These are phyloP conservation scores for Epinephelus moara DNA, from an alignment of 2,113 vertebrate species.

Conservation along the genomic window DNA sequence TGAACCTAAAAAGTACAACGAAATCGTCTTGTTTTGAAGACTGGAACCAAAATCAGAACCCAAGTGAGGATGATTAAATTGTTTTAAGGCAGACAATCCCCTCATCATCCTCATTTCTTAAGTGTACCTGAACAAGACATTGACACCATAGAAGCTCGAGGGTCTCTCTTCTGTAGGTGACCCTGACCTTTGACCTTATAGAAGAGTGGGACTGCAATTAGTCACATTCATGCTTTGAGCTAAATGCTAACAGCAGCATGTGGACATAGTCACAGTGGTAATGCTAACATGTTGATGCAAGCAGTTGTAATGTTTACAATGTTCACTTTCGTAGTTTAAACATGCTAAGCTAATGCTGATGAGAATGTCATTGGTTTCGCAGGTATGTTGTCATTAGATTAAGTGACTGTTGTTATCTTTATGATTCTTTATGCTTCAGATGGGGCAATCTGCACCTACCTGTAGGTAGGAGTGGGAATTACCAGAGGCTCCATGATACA, in stretches of 20 bases:
- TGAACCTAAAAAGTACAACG: not conserved
- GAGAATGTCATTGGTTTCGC: not conserved
- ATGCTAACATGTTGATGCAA: not conserved
- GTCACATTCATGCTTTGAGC: not conserved
- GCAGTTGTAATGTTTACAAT: not conserved
- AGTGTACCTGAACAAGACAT: conserved; percentile 22
- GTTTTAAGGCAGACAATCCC: not conserved
- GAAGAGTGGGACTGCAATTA: not conserved
- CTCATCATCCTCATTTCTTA: conserved; percentile 23
- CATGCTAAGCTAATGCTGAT: not conserved
- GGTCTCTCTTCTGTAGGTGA: conserved; percentile 13
- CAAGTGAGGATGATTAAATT: not conserved
- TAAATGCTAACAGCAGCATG: not conserved
- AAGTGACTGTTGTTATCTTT: too few relatives aligned
- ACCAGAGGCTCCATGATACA: too few relatives aligned
- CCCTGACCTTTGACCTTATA: conserved; percentile 34
- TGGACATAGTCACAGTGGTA: not conserved
- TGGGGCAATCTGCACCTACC: too few relatives aligned
- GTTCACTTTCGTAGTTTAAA: too few relatives aligned
- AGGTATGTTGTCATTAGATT: not conserved
- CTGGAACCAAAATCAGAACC: not conserved
- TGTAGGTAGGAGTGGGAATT: too few relatives aligned
- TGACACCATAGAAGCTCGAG: not conserved
- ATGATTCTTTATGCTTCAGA: too few relatives aligned
- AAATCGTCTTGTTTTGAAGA: conserved; percentile 16